These are phyloP conservation scores for Atethmia centrago DNA, from an alignment of 2,888 invertebrate genomes.

Conservation along the genomic window DNA sequence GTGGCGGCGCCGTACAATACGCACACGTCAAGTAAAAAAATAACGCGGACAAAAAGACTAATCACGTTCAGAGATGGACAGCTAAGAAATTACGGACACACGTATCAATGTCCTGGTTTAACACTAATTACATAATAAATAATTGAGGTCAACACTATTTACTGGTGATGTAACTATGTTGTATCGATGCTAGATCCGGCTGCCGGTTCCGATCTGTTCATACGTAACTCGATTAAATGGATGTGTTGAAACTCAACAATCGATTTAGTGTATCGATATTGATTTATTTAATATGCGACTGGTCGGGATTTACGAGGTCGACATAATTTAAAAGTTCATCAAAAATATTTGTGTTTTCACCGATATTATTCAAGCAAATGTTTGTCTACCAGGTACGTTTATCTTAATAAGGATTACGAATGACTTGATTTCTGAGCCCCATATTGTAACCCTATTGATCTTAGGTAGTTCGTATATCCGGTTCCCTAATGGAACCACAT, in stretches of 20 bases:
- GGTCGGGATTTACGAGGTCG: constrained; percentile 12
- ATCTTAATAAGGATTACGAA: background rate
- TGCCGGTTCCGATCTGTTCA: constrained; percentile 72
- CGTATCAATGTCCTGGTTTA: constrained; percentile 64
- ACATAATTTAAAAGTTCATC: constrained; percentile 20
- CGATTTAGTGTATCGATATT: constrained; percentile 55
- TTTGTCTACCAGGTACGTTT: no score
- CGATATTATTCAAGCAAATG: background rate
- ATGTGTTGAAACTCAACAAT: constrained; percentile 51
- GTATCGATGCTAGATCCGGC: constrained; percentile 78
- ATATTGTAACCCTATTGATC: no score
- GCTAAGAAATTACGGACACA: constrained; percentile 52
- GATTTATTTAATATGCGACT: constrained; percentile 48
- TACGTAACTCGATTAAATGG: constrained; percentile 67
- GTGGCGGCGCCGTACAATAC: constrained; percentile 5
- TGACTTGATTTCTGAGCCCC: no score
- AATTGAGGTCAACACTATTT: constrained; percentile 75
- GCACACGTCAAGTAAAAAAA: constrained; percentile 20
- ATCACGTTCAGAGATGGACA: constrained; percentile 50
- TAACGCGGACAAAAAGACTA: constrained; percentile 37
- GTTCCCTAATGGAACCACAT: no score
- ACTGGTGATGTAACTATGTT: constrained; percentile 73
- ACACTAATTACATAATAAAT: constrained; percentile 73
- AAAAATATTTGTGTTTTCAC: background rate
- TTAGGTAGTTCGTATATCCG: background rate